Evolutionary conservation across 2,888 invertebrate species (phyloP).

Genomic region (Caenorhabditis japonica): DNA sequence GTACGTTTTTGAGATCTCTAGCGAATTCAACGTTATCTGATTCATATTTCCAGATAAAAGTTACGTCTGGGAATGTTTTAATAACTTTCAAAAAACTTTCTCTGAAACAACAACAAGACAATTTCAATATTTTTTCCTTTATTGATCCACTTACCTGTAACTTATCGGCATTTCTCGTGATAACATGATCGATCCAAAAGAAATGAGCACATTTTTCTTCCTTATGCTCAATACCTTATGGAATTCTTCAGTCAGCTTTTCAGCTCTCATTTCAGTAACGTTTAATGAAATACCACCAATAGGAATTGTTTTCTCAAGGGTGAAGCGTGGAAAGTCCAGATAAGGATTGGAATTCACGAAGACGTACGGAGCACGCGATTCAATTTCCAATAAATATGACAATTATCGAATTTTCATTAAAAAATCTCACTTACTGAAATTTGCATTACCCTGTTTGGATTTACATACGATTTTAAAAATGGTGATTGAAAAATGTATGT

Average conservation of each 20-base stretch:
- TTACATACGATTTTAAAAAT: too few relatives aligned
- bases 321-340: conserved; percentile 39
- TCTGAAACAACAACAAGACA: conserved; percentile 1
- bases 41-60: conserved; percentile 53
- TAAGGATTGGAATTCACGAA: conserved; percentile 43
- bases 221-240: conserved; percentile 17
- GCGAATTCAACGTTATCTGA: neutral
- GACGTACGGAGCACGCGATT: conserved; percentile 14
- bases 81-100: neutral
- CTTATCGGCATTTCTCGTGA: conserved; percentile 31
- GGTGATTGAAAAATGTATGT: too few relatives aligned
- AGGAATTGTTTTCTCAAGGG: conserved; percentile 19
- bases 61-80: conserved; percentile 19
- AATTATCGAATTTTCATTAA: too few relatives aligned
- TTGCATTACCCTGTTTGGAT: neutral
- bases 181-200: conserved; percentile 36
- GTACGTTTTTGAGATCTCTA: neutral
- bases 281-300: conserved; percentile 48
- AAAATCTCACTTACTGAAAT: conserved; percentile 17
- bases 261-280: conserved; percentile 5
- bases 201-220: conserved; percentile 17
- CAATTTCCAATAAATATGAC: too few relatives aligned
- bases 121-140: neutral
- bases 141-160: conserved; percentile 20
- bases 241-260: conserved; percentile 9